Percentiles rank a stretch among this genome's conserved stretches.
These are phyloP conservation scores for Delphinapterus leucas DNA, from an alignment of 2,113 vertebrate genomes.

Conservation along the genomic window DNA sequence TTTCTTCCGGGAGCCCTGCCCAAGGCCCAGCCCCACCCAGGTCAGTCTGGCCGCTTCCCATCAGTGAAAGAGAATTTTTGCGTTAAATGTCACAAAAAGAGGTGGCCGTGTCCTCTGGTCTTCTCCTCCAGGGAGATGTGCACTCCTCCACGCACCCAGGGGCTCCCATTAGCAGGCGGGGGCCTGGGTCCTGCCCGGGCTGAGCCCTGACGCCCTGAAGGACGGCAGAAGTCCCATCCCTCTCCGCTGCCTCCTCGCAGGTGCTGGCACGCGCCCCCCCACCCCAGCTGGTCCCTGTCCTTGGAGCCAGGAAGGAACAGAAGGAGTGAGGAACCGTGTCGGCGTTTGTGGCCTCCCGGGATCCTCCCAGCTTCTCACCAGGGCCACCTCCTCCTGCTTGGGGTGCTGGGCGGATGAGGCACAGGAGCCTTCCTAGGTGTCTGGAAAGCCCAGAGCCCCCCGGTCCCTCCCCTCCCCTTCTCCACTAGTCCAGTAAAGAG, in stretches of 20 bases:
- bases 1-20: not conserved
- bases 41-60: not conserved
- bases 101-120: too few relatives aligned
- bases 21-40: not conserved
- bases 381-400: not conserved
- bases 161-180: not conserved
- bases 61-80: not conserved
- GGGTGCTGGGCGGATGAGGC: not conserved
- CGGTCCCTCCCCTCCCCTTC: too few relatives aligned
- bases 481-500: not conserved
- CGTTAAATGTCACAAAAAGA: not conserved
- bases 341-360: too few relatives aligned
- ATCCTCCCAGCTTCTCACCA: not conserved
- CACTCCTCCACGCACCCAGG: not conserved
- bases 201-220: not conserved
- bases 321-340: not conserved
- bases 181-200: not conserved
- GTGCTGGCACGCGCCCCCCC: not conserved
- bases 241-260: not conserved
- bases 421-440: not conserved
- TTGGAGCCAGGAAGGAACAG: not conserved
- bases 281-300: too few relatives aligned
- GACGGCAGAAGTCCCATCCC: rapidly evolving
- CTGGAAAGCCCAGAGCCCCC: not conserved
- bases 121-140: not conserved